These are phyloP conservation scores for Anguilla rostrata DNA, from an alignment of 2,113 vertebrate genomes.

Conservation along the genomic window DNA sequence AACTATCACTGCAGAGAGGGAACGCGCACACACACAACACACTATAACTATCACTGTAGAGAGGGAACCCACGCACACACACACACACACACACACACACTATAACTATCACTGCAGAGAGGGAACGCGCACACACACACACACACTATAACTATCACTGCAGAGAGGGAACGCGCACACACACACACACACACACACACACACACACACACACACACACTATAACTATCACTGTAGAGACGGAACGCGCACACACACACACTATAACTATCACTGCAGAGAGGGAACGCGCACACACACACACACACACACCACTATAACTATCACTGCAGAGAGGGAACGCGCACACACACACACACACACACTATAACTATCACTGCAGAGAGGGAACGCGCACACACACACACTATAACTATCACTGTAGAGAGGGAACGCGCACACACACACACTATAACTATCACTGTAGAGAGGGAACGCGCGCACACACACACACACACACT, in stretches of 20 bases:
- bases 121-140: too few relatives aligned
- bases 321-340: neutral
- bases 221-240: conserved; percentile 72
- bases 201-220: neutral
- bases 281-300: neutral
- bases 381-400: neutral
- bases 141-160: too few relatives aligned
- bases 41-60: too few relatives aligned
- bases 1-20: too few relatives aligned
- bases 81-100: too few relatives aligned
- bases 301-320: neutral
- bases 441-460: neutral
- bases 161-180: too few relatives aligned
- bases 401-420: neutral
- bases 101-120: too few relatives aligned
- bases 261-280: too few relatives aligned
- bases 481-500: conserved; percentile 53
- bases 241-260: neutral
- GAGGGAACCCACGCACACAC: too few relatives aligned
- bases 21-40: too few relatives aligned
- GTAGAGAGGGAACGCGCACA: neutral
- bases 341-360: neutral
- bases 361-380: conserved; percentile 87
- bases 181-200: too few relatives aligned
- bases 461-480: neutral